phyloP scores from a whole-genome alignment of 2,113 vertebrate species.

The Hassar affinis region DNA sequence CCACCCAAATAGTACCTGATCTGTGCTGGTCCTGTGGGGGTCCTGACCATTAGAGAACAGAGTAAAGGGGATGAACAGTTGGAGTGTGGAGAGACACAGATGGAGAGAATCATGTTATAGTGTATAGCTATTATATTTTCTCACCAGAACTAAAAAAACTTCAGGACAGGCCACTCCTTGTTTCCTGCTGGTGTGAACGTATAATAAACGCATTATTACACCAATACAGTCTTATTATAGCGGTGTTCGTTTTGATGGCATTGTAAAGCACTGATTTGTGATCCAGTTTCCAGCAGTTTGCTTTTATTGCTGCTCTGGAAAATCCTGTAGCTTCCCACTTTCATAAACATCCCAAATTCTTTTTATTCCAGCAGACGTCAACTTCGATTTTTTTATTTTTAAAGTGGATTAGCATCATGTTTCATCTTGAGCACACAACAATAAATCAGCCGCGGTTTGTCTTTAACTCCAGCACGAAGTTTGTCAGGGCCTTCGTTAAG shows the following conservation, averaged over 20 bases:
- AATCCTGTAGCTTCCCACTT: constrained; percentile 1
- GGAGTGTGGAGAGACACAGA: no score
- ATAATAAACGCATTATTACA: neutral
- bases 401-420: neutral
- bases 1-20: no score
- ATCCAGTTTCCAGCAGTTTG: neutral
- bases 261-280: neutral
- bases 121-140: no score
- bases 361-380: neutral
- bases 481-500: neutral
- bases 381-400: neutral
- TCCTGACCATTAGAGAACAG: no score
- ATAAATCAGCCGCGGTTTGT: neutral
- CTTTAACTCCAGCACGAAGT: neutral
- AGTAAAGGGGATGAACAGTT: no score
- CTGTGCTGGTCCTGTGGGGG: no score
- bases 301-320: neutral
- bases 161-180: no score
- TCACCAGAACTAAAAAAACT: neutral
- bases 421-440: neutral
- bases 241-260: neutral
- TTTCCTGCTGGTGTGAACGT: neutral
- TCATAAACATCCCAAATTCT: neutral
- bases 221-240: neutral
- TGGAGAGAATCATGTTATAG: no score